Evolutionary conservation across 2,113 vertebrate genomes (phyloP).

Genomic region (Chloroceryle aenea): DNA sequence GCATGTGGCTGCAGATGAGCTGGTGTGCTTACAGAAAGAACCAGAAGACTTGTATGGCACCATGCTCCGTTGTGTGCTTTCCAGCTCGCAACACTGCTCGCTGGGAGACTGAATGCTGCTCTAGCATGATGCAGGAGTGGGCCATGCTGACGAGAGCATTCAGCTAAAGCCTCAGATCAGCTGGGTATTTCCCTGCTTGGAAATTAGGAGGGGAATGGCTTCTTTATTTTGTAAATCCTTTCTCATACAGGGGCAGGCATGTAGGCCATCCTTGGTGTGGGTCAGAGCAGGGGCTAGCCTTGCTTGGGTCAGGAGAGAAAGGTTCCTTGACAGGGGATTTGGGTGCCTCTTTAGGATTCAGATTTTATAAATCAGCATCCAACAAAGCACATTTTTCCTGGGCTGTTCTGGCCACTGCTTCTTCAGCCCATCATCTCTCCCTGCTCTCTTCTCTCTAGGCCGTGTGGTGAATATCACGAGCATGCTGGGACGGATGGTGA

Average conservation of each 20-base stretch:
- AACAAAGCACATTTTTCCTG: not conserved
- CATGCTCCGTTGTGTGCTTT: not conserved
- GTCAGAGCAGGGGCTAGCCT: not conserved
- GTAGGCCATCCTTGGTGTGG: not conserved
- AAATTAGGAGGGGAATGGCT: not conserved
- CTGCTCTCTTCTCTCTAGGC: conserved; percentile 64
- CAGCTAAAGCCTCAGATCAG: not conserved
- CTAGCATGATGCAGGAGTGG: not conserved
- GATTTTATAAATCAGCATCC: not conserved
- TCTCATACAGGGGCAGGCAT: not conserved
- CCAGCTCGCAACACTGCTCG: not conserved
- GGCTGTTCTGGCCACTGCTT: not conserved
- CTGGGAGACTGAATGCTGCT: not conserved
- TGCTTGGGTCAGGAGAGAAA: not conserved
- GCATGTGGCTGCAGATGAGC: not conserved
- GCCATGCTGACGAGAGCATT: not conserved
- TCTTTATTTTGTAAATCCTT: not conserved
- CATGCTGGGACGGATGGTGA: conserved; percentile 83
- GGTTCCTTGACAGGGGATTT: not conserved
- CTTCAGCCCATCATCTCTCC: not conserved
- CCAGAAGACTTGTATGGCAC: not conserved
- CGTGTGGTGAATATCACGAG: conserved; percentile 87
- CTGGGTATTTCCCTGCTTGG: not conserved
- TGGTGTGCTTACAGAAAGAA: not conserved
- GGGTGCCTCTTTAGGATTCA: not conserved